Evolutionary conservation across 2,797 vertebrate species (phyloP).

Genomic region (Myripristis murdjan): DNA sequence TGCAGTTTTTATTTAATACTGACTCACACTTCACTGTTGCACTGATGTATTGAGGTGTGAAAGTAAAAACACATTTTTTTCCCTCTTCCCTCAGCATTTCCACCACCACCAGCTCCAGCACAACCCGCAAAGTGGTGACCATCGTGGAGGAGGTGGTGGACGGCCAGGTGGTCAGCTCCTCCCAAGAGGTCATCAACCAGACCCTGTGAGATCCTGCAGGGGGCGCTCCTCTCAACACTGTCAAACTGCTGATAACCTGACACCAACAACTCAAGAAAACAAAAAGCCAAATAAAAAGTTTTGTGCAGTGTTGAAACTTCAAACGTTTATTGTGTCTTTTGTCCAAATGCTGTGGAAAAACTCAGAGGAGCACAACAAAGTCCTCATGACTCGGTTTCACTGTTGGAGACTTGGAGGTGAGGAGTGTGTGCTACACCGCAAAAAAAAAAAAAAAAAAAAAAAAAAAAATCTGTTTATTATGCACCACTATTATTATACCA

Average conservation of each 20-base stretch:
- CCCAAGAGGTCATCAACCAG: not conserved
- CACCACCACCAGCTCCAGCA: not conserved
- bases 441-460: no score
- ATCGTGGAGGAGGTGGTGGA: constrained; percentile 87
- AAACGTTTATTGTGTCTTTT: constrained; percentile 10
- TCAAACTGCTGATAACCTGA: no score
- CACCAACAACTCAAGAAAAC: not conserved
- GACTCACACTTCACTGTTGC: no score
- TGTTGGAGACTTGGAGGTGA: no score
- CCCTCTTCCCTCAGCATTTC: constrained; percentile 13
- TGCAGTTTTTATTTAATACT: no score
- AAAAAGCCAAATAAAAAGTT: constrained; percentile 38
- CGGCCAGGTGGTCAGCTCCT: constrained; percentile 81
- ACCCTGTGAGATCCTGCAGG: constrained; percentile 1
- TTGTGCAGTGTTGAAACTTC: constrained; percentile 20
- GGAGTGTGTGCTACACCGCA: no score
- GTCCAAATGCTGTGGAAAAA: not conserved
- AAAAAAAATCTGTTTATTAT: no score
- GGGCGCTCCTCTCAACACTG: not conserved
- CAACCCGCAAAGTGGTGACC: constrained; percentile 84
- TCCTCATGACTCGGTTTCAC: no score
- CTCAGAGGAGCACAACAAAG: constrained; percentile 6
- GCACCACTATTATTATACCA: no score
- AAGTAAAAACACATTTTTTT: not conserved
- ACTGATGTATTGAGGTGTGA: no score